Evolutionary conservation across 1,140 invertebrate species (phyloP).

Genomic region (Rhynchophorus ferrugineus): DNA sequence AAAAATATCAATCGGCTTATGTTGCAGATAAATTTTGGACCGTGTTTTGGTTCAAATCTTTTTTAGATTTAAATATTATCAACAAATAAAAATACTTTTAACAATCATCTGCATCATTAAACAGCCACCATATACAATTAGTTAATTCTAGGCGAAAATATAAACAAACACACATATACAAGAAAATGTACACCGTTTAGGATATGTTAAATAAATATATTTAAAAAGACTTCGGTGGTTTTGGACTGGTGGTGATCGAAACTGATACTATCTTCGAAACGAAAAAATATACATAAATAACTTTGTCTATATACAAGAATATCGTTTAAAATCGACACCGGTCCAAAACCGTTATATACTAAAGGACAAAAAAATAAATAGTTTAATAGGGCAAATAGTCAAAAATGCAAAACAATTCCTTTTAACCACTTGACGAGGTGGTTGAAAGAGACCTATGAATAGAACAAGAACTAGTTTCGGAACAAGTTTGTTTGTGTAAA

Average conservation of each 20-base stretch:
- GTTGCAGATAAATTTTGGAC: constrained; percentile 3
- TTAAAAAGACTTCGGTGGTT: constrained; percentile 8
- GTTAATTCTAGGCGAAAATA: constrained; percentile 5
- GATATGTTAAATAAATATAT: constrained; percentile 14
- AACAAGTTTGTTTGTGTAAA: constrained; percentile 12
- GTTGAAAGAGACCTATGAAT: constrained; percentile 14
- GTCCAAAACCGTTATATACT: constrained; percentile 9
- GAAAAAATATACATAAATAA: too few species aligned
- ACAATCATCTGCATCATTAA: constrained; percentile 12
- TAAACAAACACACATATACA: constrained; percentile 12
- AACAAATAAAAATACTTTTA: constrained; percentile 14
- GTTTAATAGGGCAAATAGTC: constrained; percentile 10
- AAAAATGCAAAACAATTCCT: neutral
- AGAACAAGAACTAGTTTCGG: constrained; percentile 18
- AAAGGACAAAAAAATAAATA: too few species aligned
- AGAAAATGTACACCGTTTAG: neutral
- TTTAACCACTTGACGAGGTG: neutral
- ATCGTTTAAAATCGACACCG: neutral
- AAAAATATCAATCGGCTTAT: neutral
- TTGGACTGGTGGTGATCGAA: too few species aligned
- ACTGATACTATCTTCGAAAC: too few species aligned
- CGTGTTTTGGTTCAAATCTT: constrained; percentile 3
- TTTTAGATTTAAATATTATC: constrained; percentile 3
- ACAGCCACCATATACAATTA: constrained; percentile 12
- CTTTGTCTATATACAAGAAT: too few species aligned